Conservation (phyloP, 2,888 invertebrate genomes). For the Anodontia alba region DNA sequence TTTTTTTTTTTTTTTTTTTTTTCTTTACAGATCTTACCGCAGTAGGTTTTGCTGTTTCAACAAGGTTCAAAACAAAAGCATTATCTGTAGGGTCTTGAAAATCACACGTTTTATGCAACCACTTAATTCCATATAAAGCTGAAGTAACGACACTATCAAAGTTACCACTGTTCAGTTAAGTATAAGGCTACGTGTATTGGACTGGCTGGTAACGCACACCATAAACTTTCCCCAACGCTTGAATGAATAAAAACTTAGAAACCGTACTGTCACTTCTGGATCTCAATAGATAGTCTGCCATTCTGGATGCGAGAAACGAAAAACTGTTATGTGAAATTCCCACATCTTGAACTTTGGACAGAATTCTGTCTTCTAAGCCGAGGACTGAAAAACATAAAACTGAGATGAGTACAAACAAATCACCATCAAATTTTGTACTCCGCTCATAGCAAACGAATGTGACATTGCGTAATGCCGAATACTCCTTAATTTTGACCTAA, state of each 20-base stretch:
- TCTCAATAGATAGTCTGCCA: slow-evolving; percentile 20
- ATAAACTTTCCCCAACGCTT: slow-evolving; percentile 35
- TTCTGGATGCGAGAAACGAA: slow-evolving; percentile 16
- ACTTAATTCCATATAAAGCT: slow-evolving; percentile 38
- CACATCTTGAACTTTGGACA: not conserved
- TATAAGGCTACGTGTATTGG: slow-evolving; percentile 35
- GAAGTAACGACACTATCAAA: slow-evolving; percentile 28
- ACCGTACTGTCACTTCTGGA: slow-evolving; percentile 41
- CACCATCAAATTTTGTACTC: too few species aligned
- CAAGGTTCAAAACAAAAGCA: slow-evolving; percentile 38
- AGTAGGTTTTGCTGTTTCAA: slow-evolving; percentile 35
- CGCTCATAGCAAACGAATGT: too few species aligned
- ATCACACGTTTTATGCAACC: slow-evolving; percentile 34
- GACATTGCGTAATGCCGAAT: too few species aligned
- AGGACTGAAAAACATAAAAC: too few species aligned
- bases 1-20: slow-evolving; percentile 40
- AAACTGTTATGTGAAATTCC: not conserved
- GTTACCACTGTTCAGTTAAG: slow-evolving; percentile 26
- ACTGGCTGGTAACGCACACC: slow-evolving; percentile 24
- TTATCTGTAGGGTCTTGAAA: slow-evolving; percentile 40
- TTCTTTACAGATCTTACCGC: slow-evolving; percentile 21
- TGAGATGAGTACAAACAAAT: too few species aligned
- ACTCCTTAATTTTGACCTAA: too few species aligned
- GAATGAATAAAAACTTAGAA: slow-evolving; percentile 34
- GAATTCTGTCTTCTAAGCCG: not conserved